phyloP scores from a whole-genome alignment of 2,113 vertebrate genomes.

The Chunga burmeisteri region DNA sequence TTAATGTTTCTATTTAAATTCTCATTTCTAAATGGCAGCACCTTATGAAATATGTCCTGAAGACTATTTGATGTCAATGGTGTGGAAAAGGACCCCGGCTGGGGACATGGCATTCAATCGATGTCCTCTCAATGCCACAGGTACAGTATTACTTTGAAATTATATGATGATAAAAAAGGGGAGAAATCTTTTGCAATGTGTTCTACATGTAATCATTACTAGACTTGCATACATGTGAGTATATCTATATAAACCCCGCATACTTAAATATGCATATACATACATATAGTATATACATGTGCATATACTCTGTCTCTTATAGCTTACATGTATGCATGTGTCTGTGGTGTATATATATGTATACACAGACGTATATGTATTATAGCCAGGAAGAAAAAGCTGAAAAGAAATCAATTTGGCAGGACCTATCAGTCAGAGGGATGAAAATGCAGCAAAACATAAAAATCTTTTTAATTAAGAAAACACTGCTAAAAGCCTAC shows the following conservation, averaged over 20 bases:
- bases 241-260: neutral
- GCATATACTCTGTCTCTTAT: neutral
- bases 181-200: neutral
- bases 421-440: neutral
- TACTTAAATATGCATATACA: neutral
- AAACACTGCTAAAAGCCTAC: neutral
- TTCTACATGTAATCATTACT: neutral
- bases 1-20: slow-evolving; percentile 16
- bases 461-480: neutral
- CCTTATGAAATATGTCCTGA: slow-evolving; percentile 99
- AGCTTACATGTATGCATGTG: neutral
- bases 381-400: neutral
- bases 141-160: slow-evolving; percentile 69
- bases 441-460: neutral
- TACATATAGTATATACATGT: neutral
- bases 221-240: neutral
- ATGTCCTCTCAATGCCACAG: slow-evolving; percentile 96
- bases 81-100: slow-evolving; percentile 97
- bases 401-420: neutral
- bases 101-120: slow-evolving; percentile 96
- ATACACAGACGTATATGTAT: neutral
- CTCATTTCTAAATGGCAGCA: slow-evolving; percentile 77
- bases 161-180: neutral
- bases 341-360: neutral
- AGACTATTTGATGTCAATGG: slow-evolving; percentile 94